These are phyloP conservation scores for Mechanitis messenoides DNA, from an alignment of 2,888 invertebrate genomes.

Conservation along the genomic window DNA sequence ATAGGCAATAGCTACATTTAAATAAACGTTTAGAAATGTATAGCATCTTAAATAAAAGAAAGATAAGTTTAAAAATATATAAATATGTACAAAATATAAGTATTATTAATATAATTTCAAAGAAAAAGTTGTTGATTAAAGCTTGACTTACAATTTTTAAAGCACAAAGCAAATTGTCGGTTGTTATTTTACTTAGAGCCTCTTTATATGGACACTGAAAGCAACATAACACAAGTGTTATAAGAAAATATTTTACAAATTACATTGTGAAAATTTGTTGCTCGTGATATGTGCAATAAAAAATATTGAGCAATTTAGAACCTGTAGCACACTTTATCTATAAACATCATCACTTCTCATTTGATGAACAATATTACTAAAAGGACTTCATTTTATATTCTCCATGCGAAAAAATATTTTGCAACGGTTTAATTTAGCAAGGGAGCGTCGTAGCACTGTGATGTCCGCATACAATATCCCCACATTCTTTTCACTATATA, in stretches of 20 bases:
- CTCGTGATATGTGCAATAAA: constrained; percentile 67
- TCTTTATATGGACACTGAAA: constrained; percentile 45
- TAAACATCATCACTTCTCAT: constrained; percentile 41
- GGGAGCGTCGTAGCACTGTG: background rate
- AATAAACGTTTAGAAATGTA: constrained; percentile 1
- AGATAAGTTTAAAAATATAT: background rate
- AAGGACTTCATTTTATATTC: constrained; percentile 2
- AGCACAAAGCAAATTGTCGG: constrained; percentile 48
- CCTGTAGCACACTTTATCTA: constrained; percentile 58
- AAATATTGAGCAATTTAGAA: constrained; percentile 61
- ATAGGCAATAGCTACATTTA: background rate
- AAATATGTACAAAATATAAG: background rate
- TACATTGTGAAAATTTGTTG: constrained; percentile 69
- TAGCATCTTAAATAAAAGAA: background rate
- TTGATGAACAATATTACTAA: constrained; percentile 2
- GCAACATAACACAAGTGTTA: constrained; percentile 61
- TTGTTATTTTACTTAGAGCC: constrained; percentile 34
- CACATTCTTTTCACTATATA: background rate
- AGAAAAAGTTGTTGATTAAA: constrained; percentile 20
- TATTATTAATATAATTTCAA: constrained; percentile 11
- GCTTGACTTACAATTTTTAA: constrained; percentile 54
- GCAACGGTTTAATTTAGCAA: background rate
- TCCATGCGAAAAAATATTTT: constrained; percentile 9
- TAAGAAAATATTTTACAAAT: constrained; percentile 58
- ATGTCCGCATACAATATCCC: constrained; percentile 2